These are phyloP conservation scores for Rhadinocentrus ornatus DNA, from an alignment of 2,797 vertebrate genomes.

Conservation along the genomic window DNA sequence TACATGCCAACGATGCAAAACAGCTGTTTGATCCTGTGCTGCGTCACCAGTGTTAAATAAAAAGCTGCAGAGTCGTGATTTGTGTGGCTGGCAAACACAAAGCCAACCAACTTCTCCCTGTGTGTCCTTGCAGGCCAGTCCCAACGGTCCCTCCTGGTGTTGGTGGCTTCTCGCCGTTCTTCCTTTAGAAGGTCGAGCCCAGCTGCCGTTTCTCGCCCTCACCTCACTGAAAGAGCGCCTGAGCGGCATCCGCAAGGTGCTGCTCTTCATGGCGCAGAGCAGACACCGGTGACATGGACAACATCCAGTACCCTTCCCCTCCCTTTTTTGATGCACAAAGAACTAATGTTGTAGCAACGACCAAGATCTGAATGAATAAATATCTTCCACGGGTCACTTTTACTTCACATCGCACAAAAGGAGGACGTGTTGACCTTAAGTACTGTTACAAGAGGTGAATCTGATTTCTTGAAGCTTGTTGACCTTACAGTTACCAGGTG, in stretches of 20 bases:
- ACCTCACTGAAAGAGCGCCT: constrained; percentile 90
- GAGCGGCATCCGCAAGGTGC: constrained; percentile 86
- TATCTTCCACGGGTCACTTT: constrained; percentile 10
- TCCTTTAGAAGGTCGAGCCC: constrained; percentile 90
- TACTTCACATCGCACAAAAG: not conserved
- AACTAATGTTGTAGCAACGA: constrained; percentile 15
- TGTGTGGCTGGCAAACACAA: too few species aligned
- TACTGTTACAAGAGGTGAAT: not conserved
- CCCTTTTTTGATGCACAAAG: constrained; percentile 40
- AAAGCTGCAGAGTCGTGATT: too few species aligned
- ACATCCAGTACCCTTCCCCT: not conserved
- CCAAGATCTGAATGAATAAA: not conserved
- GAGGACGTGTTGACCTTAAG: not conserved
- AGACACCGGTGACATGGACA: constrained; percentile 85
- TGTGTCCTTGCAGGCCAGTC: constrained; percentile 80
- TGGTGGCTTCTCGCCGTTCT: constrained; percentile 94
- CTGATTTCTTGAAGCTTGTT: too few species aligned
- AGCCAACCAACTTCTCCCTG: too few species aligned
- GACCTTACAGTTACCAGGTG: not conserved
- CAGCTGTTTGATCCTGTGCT: too few species aligned
- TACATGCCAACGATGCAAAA: too few species aligned
- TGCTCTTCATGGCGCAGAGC: constrained; percentile 90
- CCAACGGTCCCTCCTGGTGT: constrained; percentile 91
- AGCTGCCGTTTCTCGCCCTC: constrained; percentile 90
- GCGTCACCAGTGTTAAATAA: too few species aligned